Evolutionary conservation across 2,113 vertebrate genomes (phyloP), one percentile per base, ranked within the genome.

Genomic region (Quiscalus mexicanus): DNA sequence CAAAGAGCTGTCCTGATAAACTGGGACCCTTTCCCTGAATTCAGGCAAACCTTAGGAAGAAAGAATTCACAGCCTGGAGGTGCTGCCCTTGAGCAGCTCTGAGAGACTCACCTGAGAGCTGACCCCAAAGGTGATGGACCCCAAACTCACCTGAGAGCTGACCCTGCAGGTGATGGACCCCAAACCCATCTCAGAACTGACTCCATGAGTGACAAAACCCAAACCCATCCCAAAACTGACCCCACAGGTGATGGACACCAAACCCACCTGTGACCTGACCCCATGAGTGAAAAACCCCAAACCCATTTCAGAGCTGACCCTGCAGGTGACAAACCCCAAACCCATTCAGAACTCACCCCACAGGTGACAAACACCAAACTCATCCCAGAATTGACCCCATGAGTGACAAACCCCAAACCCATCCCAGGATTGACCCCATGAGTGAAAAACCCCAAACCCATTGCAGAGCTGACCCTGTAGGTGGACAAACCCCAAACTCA

Each of bases 381-480:
- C 12, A 3, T 7, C 0, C 0, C 1, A 35, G 64, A 3, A 11
- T 2, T 2, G 37, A 49, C 9, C 52, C 21, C 5, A 41, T 41
- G 41, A 41, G 41, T 41, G 53, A 21, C 0, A 2, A 1, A 59
- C 8, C 17, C 4, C 22, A 11, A 21, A 7, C 9, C 2, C 37
- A 16, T 0, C 1, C 1, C 14, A 42, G 31, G 3, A 4, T 11
- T 52, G 45, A 52, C 50, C 50, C 27, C 1, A 1, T 6, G 3
- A 15, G 50, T 18, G 52, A 30, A 11, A 17, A 11, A 53, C 52
- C 52, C 10, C 52, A 53, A 24, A 15, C 7, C 6, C 42, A 35
- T 3, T 20, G 4, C 14, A 67, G 50, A 15, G 5, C 31, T 64
- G 60, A 28, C 18, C 67, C 39, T 2, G 2, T 0, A 1, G 8